A percentile compares a stretch with the other conserved stretches of the same genome.
These are phyloP conservation scores for Sturnira hondurensis DNA, from an alignment of 2,113 vertebrate genomes.

Conservation along the genomic window DNA sequence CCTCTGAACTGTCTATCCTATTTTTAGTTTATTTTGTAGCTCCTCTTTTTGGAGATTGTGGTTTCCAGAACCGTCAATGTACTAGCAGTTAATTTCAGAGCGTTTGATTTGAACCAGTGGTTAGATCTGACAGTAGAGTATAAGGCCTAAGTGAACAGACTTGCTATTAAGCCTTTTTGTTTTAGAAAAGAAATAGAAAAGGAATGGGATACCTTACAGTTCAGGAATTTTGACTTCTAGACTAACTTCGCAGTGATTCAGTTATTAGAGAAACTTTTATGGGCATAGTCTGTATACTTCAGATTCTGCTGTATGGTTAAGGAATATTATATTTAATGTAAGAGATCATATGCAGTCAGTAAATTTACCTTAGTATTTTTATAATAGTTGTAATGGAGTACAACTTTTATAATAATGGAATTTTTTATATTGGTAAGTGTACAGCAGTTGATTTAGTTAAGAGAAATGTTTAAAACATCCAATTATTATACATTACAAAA, in stretches of 20 bases:
- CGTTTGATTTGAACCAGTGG: background rate
- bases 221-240: constrained; percentile 19
- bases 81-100: background rate
- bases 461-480: constrained; percentile 13
- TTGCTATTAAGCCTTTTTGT: background rate
- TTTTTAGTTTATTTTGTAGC: background rate
- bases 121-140: background rate
- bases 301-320: constrained; percentile 13
- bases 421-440: constrained; percentile 13
- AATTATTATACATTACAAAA: constrained; percentile 27
- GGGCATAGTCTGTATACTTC: background rate
- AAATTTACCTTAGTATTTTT: constrained; percentile 17
- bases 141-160: background rate
- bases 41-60: background rate
- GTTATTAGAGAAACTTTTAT: background rate
- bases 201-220: background rate
- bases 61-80: background rate
- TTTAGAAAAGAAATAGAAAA: constrained; percentile 16
- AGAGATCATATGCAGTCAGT: background rate
- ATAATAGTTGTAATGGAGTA: too few relatives aligned
- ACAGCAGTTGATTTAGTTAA: background rate
- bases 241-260: background rate
- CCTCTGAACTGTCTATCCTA: background rate
- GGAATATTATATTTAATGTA: background rate
- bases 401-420: too few relatives aligned